A percentile compares a stretch with the other conserved stretches of the same genome.
Conservation (phyloP, 2,888 invertebrate genomes). For the Mesorhabditis belari region DNA sequence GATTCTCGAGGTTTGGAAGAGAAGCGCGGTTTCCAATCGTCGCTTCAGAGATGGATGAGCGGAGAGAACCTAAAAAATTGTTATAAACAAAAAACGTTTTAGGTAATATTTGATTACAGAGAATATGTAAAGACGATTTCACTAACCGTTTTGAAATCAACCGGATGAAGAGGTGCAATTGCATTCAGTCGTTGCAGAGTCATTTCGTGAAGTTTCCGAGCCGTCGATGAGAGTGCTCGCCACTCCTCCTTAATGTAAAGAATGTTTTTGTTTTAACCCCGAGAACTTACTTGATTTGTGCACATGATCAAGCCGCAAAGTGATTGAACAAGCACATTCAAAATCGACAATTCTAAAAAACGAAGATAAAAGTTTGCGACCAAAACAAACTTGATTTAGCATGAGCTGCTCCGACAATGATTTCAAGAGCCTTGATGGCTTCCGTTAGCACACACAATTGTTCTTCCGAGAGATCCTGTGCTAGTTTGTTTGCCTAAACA, state of each 20-base stretch:
- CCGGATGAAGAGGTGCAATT: constrained; percentile 63
- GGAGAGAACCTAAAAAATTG: constrained; percentile 66
- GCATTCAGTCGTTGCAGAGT: constrained; percentile 81
- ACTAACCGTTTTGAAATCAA: constrained; percentile 29
- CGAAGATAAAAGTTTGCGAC: constrained; percentile 59
- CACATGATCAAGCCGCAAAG: constrained; percentile 56
- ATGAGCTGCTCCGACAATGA: neutral
- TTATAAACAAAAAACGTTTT: neutral
- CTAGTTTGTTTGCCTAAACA: neutral
- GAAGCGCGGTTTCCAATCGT: constrained; percentile 76
- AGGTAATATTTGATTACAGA: neutral
- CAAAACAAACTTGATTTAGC: constrained; percentile 1
- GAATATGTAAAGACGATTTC: neutral
- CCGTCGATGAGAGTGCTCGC: constrained; percentile 57
- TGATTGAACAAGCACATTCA: constrained; percentile 80
- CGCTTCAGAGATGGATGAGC: constrained; percentile 72
- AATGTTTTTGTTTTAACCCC: constrained; percentile 77
- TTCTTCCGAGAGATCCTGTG: neutral
- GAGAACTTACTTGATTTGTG: neutral
- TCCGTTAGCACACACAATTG: neutral
- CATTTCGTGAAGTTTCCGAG: constrained; percentile 66
- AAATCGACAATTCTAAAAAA: constrained; percentile 74
- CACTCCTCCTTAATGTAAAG: constrained; percentile 58
- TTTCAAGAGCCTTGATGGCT: neutral
- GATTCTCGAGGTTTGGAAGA: constrained; percentile 23